Evolutionary conservation across 2,113 vertebrate genomes (phyloP).

Genomic region (Alces alces): DNA sequence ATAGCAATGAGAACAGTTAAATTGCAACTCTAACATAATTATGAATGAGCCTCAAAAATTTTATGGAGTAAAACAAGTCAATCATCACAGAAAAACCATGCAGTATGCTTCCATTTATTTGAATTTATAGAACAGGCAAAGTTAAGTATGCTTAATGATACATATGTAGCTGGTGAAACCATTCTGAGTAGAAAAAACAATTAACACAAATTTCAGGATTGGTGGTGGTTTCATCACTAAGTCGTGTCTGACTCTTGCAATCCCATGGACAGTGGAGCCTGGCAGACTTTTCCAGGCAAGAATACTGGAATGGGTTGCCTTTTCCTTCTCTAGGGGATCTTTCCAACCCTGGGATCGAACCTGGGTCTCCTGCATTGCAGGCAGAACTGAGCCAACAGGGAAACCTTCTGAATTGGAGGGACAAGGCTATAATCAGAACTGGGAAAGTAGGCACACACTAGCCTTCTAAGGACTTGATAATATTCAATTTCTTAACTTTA

Average conservation of each 20-base stretch:
- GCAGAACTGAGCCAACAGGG: not conserved
- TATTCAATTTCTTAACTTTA: not conserved
- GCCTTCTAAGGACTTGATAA: not conserved
- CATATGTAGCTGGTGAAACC: not conserved
- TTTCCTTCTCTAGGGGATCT: not conserved
- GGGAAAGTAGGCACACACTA: not conserved
- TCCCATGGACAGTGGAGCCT: not conserved
- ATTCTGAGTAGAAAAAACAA: not conserved
- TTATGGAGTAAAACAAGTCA: not conserved
- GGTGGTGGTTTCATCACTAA: not conserved
- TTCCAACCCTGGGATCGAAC: not conserved
- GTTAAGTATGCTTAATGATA: not conserved
- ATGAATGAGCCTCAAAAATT: not conserved
- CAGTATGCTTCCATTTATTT: not conserved
- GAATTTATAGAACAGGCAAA: not conserved
- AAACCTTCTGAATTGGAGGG: not conserved
- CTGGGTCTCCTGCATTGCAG: not conserved
- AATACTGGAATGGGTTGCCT: not conserved
- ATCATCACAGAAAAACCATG: not conserved
- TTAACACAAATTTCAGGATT: not conserved
- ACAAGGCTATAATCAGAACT: not conserved
- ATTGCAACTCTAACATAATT: not conserved
- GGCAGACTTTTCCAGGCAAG: not conserved
- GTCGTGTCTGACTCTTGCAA: not conserved
- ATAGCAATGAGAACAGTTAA: not conserved